A percentile compares a stretch with the other conserved stretches of the same genome.
phyloP scores from a whole-genome alignment of 2,113 vertebrate genomes.

The Meriones unguiculatus region DNA sequence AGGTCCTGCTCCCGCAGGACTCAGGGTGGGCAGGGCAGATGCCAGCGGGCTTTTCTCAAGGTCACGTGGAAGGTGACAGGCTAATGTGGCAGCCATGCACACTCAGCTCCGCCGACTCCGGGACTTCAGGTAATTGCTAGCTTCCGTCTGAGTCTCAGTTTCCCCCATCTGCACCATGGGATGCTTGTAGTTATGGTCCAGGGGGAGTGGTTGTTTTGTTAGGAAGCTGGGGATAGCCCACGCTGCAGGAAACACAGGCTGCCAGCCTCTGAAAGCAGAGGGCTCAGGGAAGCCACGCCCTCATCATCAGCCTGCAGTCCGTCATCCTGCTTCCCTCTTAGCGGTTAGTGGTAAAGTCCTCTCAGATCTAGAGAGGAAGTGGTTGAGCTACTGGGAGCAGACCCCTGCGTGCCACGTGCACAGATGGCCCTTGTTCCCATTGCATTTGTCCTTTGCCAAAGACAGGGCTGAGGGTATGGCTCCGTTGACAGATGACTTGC shows the following conservation, averaged over 20 bases:
- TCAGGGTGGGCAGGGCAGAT: background rate
- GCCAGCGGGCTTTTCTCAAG: background rate
- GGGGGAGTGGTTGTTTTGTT: background rate
- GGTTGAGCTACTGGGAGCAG: background rate
- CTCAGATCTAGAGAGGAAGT: background rate
- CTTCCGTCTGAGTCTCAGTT: background rate
- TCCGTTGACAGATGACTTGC: background rate
- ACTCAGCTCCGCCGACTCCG: background rate
- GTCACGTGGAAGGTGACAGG: background rate
- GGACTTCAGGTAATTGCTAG: rapidly evolving
- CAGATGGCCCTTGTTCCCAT: background rate
- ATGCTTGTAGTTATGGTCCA: rapidly evolving
- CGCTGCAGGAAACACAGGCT: no score
- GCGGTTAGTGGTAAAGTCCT: background rate
- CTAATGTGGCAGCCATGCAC: background rate
- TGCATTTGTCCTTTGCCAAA: background rate
- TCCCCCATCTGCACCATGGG: background rate
- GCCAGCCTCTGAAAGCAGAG: rapidly evolving
- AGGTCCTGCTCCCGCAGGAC: background rate
- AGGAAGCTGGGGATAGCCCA: rapidly evolving
- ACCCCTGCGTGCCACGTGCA: background rate
- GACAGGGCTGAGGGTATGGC: background rate
- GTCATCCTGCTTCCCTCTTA: background rate
- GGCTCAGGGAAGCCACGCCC: background rate
- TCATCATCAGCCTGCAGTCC: no score